Evolutionary conservation across 2,888 invertebrate species (phyloP).

Genomic region (Aphidius colemani): DNA sequence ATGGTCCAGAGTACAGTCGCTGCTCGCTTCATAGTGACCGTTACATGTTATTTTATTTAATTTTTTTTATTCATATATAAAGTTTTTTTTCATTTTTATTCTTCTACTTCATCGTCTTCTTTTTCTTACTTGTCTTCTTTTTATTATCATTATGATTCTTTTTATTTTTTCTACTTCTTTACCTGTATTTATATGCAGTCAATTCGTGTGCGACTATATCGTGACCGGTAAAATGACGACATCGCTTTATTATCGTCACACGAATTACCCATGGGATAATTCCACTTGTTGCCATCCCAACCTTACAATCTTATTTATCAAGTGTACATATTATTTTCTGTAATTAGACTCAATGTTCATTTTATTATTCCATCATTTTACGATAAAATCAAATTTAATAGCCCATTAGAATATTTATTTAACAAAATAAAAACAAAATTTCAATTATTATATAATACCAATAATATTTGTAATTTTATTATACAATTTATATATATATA

Average conservation of each 20-base stretch:
- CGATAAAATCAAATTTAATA: background rate
- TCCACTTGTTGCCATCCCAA: conserved; percentile 10
- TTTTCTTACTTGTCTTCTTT: too few relatives aligned
- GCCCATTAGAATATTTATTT: background rate
- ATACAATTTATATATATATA: too few relatives aligned
- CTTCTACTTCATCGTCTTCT: too few relatives aligned
- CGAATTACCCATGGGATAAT: conserved; percentile 32
- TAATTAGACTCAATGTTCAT: background rate
- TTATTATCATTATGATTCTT: too few relatives aligned
- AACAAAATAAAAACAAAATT: background rate
- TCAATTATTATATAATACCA: background rate
- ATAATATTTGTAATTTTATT: too few relatives aligned
- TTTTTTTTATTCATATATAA: background rate
- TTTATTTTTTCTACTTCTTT: background rate
- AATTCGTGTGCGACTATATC: conserved; percentile 3
- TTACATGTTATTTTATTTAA: conserved; percentile 18
- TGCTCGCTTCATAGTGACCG: conserved; percentile 19
- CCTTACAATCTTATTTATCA: background rate
- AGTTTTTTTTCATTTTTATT: background rate
- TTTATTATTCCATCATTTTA: background rate
- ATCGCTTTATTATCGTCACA: conserved; percentile 45
- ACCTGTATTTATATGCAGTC: conserved; percentile 8
- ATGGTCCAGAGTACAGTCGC: conserved; percentile 47
- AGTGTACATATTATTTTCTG: background rate
- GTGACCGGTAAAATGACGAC: conserved; percentile 38